phyloP scores from a whole-genome alignment of 2,888 invertebrate species.

The Eristalis arbustorum region DNA sequence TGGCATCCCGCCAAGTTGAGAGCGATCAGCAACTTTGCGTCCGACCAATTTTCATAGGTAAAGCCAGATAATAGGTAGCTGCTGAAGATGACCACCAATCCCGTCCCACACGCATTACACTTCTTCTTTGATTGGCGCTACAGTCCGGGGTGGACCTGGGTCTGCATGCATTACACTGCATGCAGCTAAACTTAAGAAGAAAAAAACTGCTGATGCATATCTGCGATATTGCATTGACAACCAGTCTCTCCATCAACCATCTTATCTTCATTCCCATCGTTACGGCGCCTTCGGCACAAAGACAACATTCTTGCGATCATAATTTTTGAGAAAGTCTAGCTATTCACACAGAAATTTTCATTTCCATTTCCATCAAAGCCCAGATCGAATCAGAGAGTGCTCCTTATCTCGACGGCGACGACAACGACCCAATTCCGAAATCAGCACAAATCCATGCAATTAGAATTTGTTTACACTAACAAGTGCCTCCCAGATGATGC shows the following conservation, averaged over 20 bases:
- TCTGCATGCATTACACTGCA: too few species aligned
- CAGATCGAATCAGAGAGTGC: neutral
- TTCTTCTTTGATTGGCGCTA: too few species aligned
- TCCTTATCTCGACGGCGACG: neutral
- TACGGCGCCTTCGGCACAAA: neutral
- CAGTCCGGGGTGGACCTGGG: too few species aligned
- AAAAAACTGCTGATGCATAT: neutral
- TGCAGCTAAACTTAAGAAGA: too few species aligned
- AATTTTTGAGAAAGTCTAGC: neutral
- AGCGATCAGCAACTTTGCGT: too few species aligned
- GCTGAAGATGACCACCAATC: too few species aligned
- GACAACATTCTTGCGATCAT: neutral
- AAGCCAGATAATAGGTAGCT: too few species aligned
- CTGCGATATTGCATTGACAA: neutral
- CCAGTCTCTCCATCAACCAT: too few species aligned
- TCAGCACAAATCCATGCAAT: constrained; percentile 36
- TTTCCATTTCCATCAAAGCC: neutral
- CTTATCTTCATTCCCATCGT: too few species aligned
- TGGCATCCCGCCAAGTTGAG: too few species aligned
- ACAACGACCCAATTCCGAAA: constrained; percentile 2
- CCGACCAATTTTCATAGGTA: too few species aligned
- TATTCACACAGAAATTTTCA: neutral
- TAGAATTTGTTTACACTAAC: constrained; percentile 41
- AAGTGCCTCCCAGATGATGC: constrained; percentile 36
- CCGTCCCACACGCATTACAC: too few species aligned